Base-by-base conservation (phyloP, 2,888 invertebrate species). In the Subacronicta megacephala region DNA sequence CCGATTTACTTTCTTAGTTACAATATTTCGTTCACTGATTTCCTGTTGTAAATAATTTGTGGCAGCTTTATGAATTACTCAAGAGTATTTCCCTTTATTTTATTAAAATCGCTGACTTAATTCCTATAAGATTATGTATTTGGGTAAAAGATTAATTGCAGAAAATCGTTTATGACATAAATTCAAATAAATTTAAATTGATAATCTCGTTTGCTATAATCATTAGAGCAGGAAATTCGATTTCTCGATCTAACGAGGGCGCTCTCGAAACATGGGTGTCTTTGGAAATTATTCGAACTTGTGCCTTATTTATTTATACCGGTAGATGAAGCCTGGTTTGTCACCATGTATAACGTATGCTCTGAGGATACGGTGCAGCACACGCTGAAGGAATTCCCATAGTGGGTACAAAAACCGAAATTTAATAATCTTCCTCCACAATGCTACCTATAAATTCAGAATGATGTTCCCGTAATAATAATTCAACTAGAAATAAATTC, bases 21-120 rank as follows among this genome's bases (percentile, higher is more conserved):
- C 17, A 23, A 51, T 57, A 44, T 56, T 55, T 51, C 44, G 57
- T 55, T 53, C 44, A 62, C 49, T 38, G 52, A 62, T 65, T 63
- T 72, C 44, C 31, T 37, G 50, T 38, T 37, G 42, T 64, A 65
- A 65, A 62, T 65, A 59, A 54, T 45, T 59, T 41, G 41, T 50
- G 43, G 49, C 31, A 35, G 56, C 49, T 62, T 52, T 60, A 50
- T 53, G 41, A 52, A 62, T 70, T 65, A 54, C 41, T 46, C 29
- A 57, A 40, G 18, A 43, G 56, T 62, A 41, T 59, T 17, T 54
- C 44, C 44, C 31, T 46, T 58, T 62, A 59, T 55, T 60, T 46
- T 55, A 62, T 44, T 49, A 55, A 41, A 59, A 44, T 45, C 37
- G 15, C 20, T 44, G 41, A 10, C 42, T 47, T 52, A 52, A 56